Evolutionary conservation across 2,797 vertebrate genomes (phyloP).

Genomic region (Dicrostonyx torquatus): DNA sequence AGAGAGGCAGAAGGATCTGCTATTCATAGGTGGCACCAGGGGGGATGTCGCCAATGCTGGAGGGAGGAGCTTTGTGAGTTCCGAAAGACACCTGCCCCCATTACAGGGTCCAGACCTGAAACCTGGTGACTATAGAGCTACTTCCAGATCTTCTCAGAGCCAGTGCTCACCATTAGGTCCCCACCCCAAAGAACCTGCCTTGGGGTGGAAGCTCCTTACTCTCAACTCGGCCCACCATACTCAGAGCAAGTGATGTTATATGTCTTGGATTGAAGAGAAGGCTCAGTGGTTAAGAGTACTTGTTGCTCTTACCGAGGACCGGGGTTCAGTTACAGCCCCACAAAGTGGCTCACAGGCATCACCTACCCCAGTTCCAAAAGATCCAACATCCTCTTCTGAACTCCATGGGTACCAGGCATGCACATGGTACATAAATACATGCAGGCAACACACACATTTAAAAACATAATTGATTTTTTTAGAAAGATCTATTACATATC

Average conservation of each 20-base stretch:
- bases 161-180: background rate
- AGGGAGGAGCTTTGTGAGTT: background rate
- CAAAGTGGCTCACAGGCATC: background rate
- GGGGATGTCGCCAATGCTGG: background rate
- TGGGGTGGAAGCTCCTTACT: background rate
- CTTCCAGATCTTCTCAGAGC: background rate
- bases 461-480: background rate
- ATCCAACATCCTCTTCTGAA: background rate
- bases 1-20: fast-evolving
- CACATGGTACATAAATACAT: background rate
- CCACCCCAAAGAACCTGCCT: background rate
- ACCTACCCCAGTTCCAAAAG: background rate
- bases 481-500: background rate
- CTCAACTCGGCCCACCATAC: background rate
- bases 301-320: background rate
- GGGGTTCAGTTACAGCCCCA: background rate
- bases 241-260: background rate
- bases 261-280: background rate
- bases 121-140: fast-evolving
- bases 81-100: background rate
- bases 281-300: background rate
- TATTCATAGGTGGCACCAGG: background rate
- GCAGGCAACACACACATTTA: background rate
- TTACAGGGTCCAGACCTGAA: background rate
- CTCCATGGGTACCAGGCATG: background rate